Evolutionary conservation across 2,113 vertebrate species (phyloP), one percentile per base, ranked within the genome.

Genomic region (Indri indri): DNA sequence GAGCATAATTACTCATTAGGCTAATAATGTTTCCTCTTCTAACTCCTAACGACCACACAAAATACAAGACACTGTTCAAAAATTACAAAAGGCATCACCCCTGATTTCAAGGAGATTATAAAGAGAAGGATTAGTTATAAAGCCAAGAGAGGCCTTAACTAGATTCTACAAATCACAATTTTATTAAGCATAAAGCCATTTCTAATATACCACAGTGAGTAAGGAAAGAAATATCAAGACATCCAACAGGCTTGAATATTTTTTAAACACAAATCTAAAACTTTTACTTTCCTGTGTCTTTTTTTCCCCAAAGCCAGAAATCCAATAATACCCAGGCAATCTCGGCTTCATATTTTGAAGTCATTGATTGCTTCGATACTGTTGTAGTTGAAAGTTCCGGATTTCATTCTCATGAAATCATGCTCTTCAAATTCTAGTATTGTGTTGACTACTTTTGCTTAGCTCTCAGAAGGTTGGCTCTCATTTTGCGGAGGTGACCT

Each of bases 191-290:
- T 92, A 93, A 96, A 93, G 82, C 79, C 87, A 90, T 95, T 97
- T 96, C 94, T 84, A 95, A 93, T 79, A 96, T 52, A 94, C 73
- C 70, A 90, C 73, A 95, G 66, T 77, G 50, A 97, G 77, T 9
- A 54, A 50, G 45, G 11, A 47, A 14, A 27, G 20, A 63, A 45
- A 14, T 73, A 11, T 63, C 73, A 95, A 95, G 76, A 92, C 40
- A 97, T 95, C 90, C 81, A 91, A 90, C 65, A 93, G 42, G 37
- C 83, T 97, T 91, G 80, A 81, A 71, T 94, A 92, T 50, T 88
- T 96, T 97, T 97, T 86, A 96, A 95, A 97, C 94, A 96, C 30
- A 91, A 34, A 94, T 91, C 93, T 97, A 95, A 95, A 91, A 95
- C 59, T 92, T 94, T 27, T 96, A 73, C 81, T 95, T 77, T 97